Percentiles rank a stretch among this genome's conserved stretches.
Conservation (phyloP, 2,888 invertebrate genomes). For the Rhagonycha lutea region DNA sequence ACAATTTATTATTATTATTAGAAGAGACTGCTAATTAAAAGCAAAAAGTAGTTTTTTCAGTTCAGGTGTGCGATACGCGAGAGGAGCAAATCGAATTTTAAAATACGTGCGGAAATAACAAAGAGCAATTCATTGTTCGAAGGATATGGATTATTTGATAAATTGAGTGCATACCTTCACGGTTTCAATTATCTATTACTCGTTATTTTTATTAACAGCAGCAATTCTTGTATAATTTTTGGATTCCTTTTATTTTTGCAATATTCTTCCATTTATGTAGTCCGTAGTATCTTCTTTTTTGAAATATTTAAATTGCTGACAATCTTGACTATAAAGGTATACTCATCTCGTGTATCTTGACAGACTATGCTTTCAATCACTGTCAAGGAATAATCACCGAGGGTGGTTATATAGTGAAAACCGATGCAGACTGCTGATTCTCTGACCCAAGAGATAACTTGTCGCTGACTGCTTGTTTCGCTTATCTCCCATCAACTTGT, state of each 20-base stretch:
- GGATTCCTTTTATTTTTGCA: slow-evolving; percentile 2
- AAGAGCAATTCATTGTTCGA: slow-evolving; percentile 43
- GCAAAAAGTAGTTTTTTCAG: neutral
- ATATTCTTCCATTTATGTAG: neutral
- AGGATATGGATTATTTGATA: slow-evolving; percentile 47
- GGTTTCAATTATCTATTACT: slow-evolving; percentile 29
- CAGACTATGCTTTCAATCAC: slow-evolving; percentile 25
- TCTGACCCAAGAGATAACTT: slow-evolving; percentile 13
- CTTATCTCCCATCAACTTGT: slow-evolving; percentile 25
- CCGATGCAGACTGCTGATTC: slow-evolving; percentile 31
- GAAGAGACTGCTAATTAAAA: slow-evolving; percentile 14
- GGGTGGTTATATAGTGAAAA: slow-evolving; percentile 17
- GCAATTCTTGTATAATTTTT: slow-evolving; percentile 3
- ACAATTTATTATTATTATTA: slow-evolving; percentile 4
- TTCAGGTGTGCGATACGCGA: neutral
- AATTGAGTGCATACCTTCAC: slow-evolving; percentile 51
- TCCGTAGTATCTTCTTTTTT: neutral
- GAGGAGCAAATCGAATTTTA: slow-evolving; percentile 2
- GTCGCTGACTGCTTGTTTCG: slow-evolving; percentile 20
- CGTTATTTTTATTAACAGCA: slow-evolving; percentile 5
- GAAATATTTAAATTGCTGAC: neutral
- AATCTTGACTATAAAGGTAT: neutral
- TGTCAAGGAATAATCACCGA: slow-evolving; percentile 17
- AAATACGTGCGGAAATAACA: slow-evolving; percentile 44
- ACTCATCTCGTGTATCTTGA: neutral